These are phyloP conservation scores for Platyrinchus mystaceus DNA, from an alignment of 2,797 vertebrate species.

Conservation along the genomic window DNA sequence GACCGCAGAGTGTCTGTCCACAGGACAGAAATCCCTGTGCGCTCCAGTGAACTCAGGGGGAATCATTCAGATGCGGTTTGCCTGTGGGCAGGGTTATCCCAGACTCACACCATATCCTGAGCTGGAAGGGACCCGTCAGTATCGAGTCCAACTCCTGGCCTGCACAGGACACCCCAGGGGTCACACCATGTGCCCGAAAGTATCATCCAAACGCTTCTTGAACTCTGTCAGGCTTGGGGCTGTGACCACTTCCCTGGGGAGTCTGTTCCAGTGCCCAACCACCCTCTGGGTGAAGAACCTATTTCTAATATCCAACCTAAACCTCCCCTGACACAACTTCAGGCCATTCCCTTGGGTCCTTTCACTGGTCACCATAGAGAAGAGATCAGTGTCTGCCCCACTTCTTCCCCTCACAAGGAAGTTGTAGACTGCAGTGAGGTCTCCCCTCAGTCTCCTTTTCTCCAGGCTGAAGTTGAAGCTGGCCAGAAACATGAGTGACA, in stretches of 20 bases:
- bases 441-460: neutral
- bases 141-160: neutral
- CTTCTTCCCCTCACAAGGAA: neutral
- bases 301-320: no score
- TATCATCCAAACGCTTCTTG: neutral
- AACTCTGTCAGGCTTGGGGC: neutral
- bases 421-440: no score
- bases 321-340: no score
- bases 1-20: neutral
- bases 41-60: neutral
- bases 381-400: no score
- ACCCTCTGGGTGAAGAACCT: neutral
- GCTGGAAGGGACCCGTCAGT: neutral
- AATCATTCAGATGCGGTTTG: neutral
- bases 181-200: accelerated
- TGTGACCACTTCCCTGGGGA: no score
- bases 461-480: neutral
- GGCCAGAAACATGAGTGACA: neutral
- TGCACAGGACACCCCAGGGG: neutral
- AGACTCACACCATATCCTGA: neutral
- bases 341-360: no score
- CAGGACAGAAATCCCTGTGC: neutral
- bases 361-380: neutral
- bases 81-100: neutral
- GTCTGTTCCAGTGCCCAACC: neutral